Conservation (phyloP, 2,113 vertebrate species). For the Toxostoma redivivum region DNA sequence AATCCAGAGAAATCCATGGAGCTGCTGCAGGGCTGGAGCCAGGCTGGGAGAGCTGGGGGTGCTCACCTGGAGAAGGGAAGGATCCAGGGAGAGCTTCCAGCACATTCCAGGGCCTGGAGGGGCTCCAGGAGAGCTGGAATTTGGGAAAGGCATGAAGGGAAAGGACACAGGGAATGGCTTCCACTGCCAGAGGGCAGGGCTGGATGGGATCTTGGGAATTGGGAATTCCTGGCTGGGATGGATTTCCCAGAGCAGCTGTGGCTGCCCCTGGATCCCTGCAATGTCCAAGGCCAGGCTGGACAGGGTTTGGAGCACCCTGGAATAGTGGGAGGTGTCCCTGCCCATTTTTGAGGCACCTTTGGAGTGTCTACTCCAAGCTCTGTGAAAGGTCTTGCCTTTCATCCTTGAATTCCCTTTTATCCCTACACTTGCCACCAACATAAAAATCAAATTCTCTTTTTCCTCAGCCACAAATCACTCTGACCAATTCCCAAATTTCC, state of each 20-base stretch:
- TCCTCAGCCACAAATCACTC: not conserved
- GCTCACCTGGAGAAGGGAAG: not conserved
- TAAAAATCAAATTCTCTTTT: accelerated
- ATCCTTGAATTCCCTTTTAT: not conserved
- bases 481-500: not conserved
- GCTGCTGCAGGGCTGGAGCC: not conserved
- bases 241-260: not conserved
- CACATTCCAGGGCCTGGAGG: too few relatives aligned
- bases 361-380: accelerated
- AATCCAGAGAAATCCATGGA: accelerated
- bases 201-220: not conserved
- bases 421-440: too few relatives aligned
- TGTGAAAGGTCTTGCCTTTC: accelerated
- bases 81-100: too few relatives aligned
- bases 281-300: not conserved
- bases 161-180: not conserved
- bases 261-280: not conserved
- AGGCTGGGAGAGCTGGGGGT: not conserved
- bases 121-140: not conserved
- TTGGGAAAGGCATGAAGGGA: not conserved
- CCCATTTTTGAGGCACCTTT: not conserved
- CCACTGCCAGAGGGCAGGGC: not conserved
- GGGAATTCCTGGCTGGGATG: not conserved
- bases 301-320: accelerated
- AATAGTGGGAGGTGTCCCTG: accelerated